Conservation (phyloP, 2,113 vertebrate genomes). For the Pontoporia blainvillei region DNA sequence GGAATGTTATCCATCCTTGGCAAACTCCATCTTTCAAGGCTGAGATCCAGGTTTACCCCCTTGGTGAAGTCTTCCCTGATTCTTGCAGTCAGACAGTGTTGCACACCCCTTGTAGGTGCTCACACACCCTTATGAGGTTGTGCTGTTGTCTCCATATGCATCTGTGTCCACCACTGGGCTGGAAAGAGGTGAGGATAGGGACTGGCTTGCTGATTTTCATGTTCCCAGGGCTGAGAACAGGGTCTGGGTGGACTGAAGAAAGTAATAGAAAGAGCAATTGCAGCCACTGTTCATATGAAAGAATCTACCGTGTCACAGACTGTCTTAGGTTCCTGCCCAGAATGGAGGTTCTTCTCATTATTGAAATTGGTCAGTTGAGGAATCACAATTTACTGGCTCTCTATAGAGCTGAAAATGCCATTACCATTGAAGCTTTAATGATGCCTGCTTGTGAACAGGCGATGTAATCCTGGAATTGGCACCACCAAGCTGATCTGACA, state of each 20-base stretch:
- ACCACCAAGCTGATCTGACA: not conserved
- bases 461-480: conserved; percentile 34
- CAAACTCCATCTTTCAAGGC: not conserved
- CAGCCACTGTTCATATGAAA: not conserved
- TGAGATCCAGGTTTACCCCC: not conserved
- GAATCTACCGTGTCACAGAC: not conserved
- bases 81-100: not conserved
- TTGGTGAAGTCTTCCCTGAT: not conserved
- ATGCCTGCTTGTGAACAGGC: not conserved
- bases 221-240: not conserved
- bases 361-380: not conserved
- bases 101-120: not conserved
- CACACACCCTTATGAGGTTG: not conserved
- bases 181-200: not conserved
- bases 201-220: not conserved
- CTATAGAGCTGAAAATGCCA: not conserved
- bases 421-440: not conserved
- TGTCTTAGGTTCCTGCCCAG: not conserved
- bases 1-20: not conserved
- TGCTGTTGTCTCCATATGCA: not conserved
- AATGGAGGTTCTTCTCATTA: conserved; percentile 42
- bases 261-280: not conserved
- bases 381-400: conserved; percentile 35
- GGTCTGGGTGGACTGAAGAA: not conserved
- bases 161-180: not conserved